Conservation (phyloP, 2,888 invertebrate genomes). For the Steromphala cineraria region DNA sequence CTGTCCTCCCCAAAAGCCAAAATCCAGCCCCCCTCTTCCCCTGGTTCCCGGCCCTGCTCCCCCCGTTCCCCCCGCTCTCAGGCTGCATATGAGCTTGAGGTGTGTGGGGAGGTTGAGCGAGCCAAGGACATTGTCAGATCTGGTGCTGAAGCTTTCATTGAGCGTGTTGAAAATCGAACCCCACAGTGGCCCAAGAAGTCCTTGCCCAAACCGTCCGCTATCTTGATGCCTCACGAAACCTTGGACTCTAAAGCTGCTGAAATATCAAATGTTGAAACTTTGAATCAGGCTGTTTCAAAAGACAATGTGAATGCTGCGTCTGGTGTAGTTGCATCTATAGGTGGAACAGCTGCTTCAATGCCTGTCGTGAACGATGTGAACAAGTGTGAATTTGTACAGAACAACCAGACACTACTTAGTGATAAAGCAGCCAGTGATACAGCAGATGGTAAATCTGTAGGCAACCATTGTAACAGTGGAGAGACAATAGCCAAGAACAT, state of each 20-base stretch:
- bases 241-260: conserved; percentile 23
- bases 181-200: conserved; percentile 21
- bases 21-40: conserved; percentile 8
- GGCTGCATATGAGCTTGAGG: conserved; percentile 40
- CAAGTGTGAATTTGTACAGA: not conserved
- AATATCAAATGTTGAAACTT: conserved; percentile 33
- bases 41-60: conserved; percentile 10
- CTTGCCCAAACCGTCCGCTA: conserved; percentile 37
- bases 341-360: no score
- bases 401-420: not conserved
- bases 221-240: conserved; percentile 10
- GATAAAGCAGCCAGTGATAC: conserved; percentile 14
- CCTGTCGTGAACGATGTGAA: not conserved
- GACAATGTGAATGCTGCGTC: conserved; percentile 22
- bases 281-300: conserved; percentile 38
- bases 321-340: not conserved
- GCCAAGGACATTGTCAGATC: conserved; percentile 50
- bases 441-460: not conserved
- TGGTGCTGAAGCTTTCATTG: conserved; percentile 59
- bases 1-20: conserved; percentile 32
- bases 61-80: conserved; percentile 22
- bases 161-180: conserved; percentile 55
- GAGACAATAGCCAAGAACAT: no score
- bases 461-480: no score
- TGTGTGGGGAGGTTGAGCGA: conserved; percentile 52